Base-by-base conservation (phyloP, 2,888 invertebrate genomes). In the Dryobotodes eremita region DNA sequence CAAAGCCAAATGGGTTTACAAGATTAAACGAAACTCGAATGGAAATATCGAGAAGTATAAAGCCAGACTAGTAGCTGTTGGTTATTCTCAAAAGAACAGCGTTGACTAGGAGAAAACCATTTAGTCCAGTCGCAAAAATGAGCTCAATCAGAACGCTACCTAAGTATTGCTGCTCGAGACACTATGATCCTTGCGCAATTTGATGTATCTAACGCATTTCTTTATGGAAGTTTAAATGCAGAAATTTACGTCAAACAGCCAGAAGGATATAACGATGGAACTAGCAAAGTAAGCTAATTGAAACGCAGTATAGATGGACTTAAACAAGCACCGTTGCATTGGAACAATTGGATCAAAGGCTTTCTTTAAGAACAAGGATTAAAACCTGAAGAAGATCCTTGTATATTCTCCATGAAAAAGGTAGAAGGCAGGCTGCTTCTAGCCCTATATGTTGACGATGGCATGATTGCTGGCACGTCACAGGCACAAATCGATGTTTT, bases 381-480 rank as follows among this genome's bases (percentile, higher is more conserved):
- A 10, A 62, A 62, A 36, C 31, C 4, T 11, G 62, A 6, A 23
- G 64, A 64, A 36, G 36, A 64, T 64, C 64, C 23, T 20, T 36
- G 62, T 62, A 62, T 62, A 64, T 64, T 64, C 36, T 13, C 64
- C 42, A 36, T 64, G 36, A 42, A 36, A 42, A 64, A 64, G 64
- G 13, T 36, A 36, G 64, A 36, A 62, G 6, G 6, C 23, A 62
- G 36, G 23, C 62, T 62, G 23, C 36, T 62, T 62, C 36, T 36
- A 64, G 23, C 36, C 11, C 20, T 36, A 11, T 62, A 62, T 36
- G 62, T 23, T 62, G 36, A 62, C 36, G 20, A 36, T 36, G 36
- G 36, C 62, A 62, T 36, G 55, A n/a, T 23, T 55, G 23, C 23
- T 55, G 55, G 55, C 23, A 55, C 23, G 20, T 55, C 23, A 55